Evolutionary conservation across 23 tunicate species (phyloP).

Genomic region (Halocynthia aurantium): DNA sequence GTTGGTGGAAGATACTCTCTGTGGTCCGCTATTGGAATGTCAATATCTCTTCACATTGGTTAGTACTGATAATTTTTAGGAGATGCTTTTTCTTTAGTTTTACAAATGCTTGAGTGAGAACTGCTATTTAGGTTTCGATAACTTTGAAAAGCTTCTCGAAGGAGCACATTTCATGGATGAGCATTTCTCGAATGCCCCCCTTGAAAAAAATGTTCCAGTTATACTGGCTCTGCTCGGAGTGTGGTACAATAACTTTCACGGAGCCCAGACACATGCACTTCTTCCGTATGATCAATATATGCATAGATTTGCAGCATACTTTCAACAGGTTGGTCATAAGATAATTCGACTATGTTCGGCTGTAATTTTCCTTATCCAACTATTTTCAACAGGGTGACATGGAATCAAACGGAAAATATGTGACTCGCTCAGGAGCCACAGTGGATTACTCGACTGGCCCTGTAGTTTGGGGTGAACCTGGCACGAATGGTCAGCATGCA

Average conservation of each 20-base stretch:
- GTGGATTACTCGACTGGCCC: conserved; percentile 99
- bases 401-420: conserved; percentile 99
- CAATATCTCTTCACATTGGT: conserved; percentile 92
- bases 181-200: conserved; percentile 61
- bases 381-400: conserved; percentile 73
- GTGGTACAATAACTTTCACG: conserved; percentile 97
- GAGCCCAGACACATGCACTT: conserved; percentile 94
- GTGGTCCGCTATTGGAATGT: conserved; percentile 97
- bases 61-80: background rate
- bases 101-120: background rate
- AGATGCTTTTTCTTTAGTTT: background rate
- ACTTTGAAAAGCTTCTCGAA: conserved; percentile 62
- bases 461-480: conserved; percentile 99
- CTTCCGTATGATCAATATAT: conserved; percentile 97
- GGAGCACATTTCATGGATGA: conserved; percentile 96
- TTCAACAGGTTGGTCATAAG: conserved; percentile 70
- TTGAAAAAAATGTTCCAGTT: conserved; percentile 78
- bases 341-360: background rate
- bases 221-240: conserved; percentile 78
- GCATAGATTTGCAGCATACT: conserved; percentile 98
- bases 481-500: conserved; percentile 99
- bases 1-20: conserved; percentile 98
- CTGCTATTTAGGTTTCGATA: conserved; percentile 50
- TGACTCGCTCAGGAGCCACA: conserved; percentile 73
- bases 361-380: background rate